A percentile compares a stretch with the other conserved stretches of the same genome.
phyloP scores from a whole-genome alignment of 2,888 invertebrate species.

The Diadromus collaris region DNA sequence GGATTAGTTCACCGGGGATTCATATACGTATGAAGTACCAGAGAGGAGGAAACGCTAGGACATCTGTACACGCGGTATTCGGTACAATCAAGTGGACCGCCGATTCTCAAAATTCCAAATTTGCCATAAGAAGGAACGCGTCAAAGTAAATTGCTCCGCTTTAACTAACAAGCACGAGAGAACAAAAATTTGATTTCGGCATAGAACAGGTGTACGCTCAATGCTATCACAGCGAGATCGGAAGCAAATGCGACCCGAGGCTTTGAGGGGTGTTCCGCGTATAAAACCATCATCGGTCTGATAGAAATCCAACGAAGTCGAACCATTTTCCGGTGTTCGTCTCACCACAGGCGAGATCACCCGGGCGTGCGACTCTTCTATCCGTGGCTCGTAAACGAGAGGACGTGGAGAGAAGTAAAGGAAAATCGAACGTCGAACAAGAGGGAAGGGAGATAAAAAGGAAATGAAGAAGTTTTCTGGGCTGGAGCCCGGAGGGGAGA shows the following conservation, averaged over 20 bases:
- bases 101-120: neutral
- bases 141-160: neutral
- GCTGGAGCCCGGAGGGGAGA: neutral
- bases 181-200: neutral
- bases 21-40: constrained; percentile 25
- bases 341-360: constrained; percentile 64
- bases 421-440: constrained; percentile 45
- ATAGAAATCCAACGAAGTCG: constrained; percentile 42
- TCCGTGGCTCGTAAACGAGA: constrained; percentile 70
- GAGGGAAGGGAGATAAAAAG: constrained; percentile 30
- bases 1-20: constrained; percentile 51
- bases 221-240: neutral
- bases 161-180: neutral
- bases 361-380: constrained; percentile 66
- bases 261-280: constrained; percentile 20
- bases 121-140: neutral
- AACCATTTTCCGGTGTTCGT: constrained; percentile 31
- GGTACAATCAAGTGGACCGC: neutral
- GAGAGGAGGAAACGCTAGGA: constrained; percentile 23
- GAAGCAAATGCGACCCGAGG: constrained; percentile 23
- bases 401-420: constrained; percentile 60
- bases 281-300: constrained; percentile 40
- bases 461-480: constrained; percentile 39
- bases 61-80: neutral
- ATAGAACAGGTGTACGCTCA: neutral